Percentiles rank a stretch among this genome's conserved stretches.
phyloP scores from a whole-genome alignment of 1,140 invertebrate genomes.

The Polypedilum vanderplanki region DNA sequence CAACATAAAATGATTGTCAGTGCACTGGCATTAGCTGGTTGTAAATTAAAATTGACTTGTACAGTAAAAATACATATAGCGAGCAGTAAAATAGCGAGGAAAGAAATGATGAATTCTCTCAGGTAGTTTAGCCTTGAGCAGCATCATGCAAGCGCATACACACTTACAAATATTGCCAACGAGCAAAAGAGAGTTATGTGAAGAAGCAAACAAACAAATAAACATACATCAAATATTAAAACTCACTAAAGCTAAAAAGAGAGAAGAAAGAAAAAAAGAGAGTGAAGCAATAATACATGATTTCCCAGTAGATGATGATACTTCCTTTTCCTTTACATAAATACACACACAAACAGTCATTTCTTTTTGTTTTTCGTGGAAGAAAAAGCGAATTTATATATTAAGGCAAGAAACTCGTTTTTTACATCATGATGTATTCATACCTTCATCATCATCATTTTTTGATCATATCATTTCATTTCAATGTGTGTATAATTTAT shows the following conservation, averaged over 20 bases:
- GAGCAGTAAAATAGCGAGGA: conserved; percentile 39
- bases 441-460: conserved; percentile 13
- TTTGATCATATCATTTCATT: neutral
- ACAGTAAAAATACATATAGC: conserved; percentile 22
- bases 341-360: neutral
- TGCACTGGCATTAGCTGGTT: neutral
- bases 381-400: neutral
- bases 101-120: neutral
- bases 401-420: neutral
- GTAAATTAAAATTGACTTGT: conserved; percentile 7
- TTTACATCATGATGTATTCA: conserved; percentile 8
- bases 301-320: conserved; percentile 22
- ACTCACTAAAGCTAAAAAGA: conserved; percentile 20
- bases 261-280: neutral
- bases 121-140: neutral
- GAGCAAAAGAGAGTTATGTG: neutral
- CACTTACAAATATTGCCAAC: neutral
- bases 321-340: conserved; percentile 5
- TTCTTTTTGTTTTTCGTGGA: neutral
- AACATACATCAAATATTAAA: conserved; percentile 26
- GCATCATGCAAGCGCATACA: neutral
- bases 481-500: neutral
- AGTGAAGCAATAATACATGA: conserved; percentile 11
- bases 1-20: neutral
- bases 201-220: neutral